These are phyloP conservation scores for Drosophila parabipectinata DNA, from an alignment of 1,140 invertebrate genomes.

Conservation along the genomic window DNA sequence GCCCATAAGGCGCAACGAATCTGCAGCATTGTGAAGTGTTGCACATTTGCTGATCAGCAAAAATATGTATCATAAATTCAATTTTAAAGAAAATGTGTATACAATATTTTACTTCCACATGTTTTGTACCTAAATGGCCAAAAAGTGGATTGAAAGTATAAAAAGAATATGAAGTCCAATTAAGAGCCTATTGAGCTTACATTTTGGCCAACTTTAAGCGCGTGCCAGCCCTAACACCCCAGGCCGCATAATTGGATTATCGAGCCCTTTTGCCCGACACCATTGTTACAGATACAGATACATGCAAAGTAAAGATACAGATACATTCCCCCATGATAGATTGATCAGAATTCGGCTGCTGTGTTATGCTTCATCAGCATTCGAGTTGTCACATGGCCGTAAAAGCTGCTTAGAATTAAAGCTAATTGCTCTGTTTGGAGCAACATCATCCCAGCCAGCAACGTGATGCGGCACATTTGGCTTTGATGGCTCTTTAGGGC, in stretches of 20 bases:
- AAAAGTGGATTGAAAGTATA: background rate
- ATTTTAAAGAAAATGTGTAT: background rate
- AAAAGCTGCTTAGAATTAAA: conserved; percentile 81
- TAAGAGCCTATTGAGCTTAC: background rate
- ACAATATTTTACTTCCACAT: background rate
- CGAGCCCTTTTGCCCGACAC: conserved; percentile 13
- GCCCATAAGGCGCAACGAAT: conserved; percentile 41
- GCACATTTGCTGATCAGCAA: conserved; percentile 19
- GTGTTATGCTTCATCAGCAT: conserved; percentile 66
- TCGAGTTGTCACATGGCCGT: conserved; percentile 64
- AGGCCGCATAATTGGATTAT: conserved; percentile 66
- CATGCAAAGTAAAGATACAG: background rate
- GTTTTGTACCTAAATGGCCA: background rate
- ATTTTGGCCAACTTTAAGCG: conserved; percentile 47
- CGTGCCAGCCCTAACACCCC: conserved; percentile 52
- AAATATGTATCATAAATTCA: background rate
- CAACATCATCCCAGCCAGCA: conserved; percentile 27
- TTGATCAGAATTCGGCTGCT: conserved; percentile 53
- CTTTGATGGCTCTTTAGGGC: conserved; percentile 24
- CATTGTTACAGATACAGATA: conserved; percentile 1
- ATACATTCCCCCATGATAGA: conserved; percentile 37
- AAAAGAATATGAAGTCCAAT: background rate
- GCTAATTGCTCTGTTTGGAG: conserved; percentile 69
- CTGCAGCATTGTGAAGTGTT: conserved; percentile 13
- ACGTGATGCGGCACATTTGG: conserved; percentile 67